These are phyloP conservation scores for Pteromalus puparum DNA, from an alignment of 1,140 invertebrate genomes.

Conservation along the genomic window DNA sequence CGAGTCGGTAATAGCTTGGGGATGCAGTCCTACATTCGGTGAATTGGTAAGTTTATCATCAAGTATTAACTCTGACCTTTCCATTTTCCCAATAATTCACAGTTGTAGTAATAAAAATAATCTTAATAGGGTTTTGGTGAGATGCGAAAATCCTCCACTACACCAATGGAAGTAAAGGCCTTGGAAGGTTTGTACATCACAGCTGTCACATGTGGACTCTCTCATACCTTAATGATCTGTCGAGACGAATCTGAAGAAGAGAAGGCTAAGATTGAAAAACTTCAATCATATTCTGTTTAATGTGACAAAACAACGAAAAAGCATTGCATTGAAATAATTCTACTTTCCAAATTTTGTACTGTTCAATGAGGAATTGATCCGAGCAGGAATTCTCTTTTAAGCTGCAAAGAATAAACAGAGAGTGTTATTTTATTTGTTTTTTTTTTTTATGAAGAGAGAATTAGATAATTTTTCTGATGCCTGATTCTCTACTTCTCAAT, in stretches of 20 bases:
- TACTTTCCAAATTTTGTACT: slow-evolving; percentile 39
- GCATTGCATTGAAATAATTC: slow-evolving; percentile 33
- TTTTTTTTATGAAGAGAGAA: slow-evolving; percentile 9
- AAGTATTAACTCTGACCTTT: background rate
- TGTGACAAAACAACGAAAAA: slow-evolving; percentile 26
- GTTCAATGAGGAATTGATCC: slow-evolving; percentile 36
- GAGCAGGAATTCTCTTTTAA: slow-evolving; percentile 30
- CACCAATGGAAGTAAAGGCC: slow-evolving; percentile 91
- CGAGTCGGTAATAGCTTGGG: slow-evolving; percentile 93
- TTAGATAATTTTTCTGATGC: slow-evolving; percentile 13
- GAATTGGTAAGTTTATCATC: slow-evolving; percentile 83
- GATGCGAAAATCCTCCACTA: slow-evolving; percentile 89
- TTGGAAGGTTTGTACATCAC: slow-evolving; percentile 88
- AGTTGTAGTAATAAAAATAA: slow-evolving; percentile 23
- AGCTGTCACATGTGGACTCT: slow-evolving; percentile 88
- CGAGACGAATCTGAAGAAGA: slow-evolving; percentile 82
- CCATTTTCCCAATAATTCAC: background rate
- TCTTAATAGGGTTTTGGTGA: slow-evolving; percentile 87
- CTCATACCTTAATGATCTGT: slow-evolving; percentile 87
- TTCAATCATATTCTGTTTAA: slow-evolving; percentile 77
- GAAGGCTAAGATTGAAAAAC: slow-evolving; percentile 78
- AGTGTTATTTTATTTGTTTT: slow-evolving; percentile 7
- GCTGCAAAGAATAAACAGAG: slow-evolving; percentile 10
- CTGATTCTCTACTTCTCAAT: slow-evolving; percentile 26
- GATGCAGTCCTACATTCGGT: slow-evolving; percentile 92